Base-by-base conservation (phyloP, 2,797 vertebrate genomes). In the Amazonetta brasiliensis region DNA sequence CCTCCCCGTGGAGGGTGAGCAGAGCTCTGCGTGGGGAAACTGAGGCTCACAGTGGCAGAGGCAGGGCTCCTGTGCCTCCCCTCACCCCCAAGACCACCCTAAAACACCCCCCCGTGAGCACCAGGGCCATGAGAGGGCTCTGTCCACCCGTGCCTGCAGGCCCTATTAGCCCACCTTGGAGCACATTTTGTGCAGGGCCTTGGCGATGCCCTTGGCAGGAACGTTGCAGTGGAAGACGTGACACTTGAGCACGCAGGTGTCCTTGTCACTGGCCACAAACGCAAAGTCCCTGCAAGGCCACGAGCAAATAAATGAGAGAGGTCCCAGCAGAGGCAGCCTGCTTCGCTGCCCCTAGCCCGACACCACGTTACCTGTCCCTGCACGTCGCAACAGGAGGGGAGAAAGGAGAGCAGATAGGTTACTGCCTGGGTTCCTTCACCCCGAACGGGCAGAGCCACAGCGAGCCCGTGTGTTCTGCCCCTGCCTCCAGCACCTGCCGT, bases 191-290 rank as follows among this genome's bases (percentile, higher is more conserved):
- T 99, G 99, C 62, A 99, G 98, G 52, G 98, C 98, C 22, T 98
- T 98, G 95, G 99, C 99, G 35, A 99, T 99, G 93, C 99, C 98
- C 96, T 99, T 99, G 92, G 99, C 99, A 4, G 99, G 99, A 89
- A 99, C 98, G 0, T 99, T 98, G 96, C 99, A 99, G 92, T 98
- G 99, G 94, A 99, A 99, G 90, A 99, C 99, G 6, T 99, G 99
- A 96, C 99, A 99, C 98, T 99, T 99, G 88, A 99, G 97, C 98
- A 99, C 98, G 31, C 99, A 99, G 94, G 99, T 99, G 97, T 99
- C 99, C 97, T 99, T 99, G 96, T 99, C 99, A 16, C 98, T 99
- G 12, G 99, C 99, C 94, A 99, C 99, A 20, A 99, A 99, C 75
- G 99, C 99, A 48, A 99, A 99, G 97, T 99, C 99, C 98, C 99